Evolutionary conservation across 2,113 vertebrate species (phyloP).

Genomic region (Polypterus senegalus): DNA sequence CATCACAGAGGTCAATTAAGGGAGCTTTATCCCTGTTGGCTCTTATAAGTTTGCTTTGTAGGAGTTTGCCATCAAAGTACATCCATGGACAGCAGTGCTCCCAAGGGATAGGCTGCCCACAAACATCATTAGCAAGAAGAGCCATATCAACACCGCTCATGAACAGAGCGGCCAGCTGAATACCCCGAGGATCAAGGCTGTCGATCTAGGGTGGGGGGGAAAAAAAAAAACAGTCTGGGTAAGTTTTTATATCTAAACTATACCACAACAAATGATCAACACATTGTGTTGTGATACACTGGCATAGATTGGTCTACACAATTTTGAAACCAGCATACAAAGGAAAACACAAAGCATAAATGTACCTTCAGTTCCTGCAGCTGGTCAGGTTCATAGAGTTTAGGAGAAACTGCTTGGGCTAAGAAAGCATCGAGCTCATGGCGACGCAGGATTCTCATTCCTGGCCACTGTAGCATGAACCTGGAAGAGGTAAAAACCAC

Average conservation of each 20-base stretch:
- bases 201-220: constrained; percentile 81
- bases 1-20: constrained; percentile 97
- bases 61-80: constrained; percentile 92
- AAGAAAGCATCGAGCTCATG: constrained; percentile 93
- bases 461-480: constrained; percentile 96
- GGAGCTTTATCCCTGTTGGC: constrained; percentile 81
- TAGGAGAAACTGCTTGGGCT: constrained; percentile 87
- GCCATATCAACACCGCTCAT: constrained; percentile 95
- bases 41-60: constrained; percentile 84
- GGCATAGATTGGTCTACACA: no score
- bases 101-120: constrained; percentile 87
- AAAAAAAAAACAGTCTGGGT: constrained; percentile 16
- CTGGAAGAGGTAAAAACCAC: constrained; percentile 35
- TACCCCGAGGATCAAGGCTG: constrained; percentile 79
- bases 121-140: constrained; percentile 80
- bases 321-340: no score
- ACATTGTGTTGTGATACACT: no score
- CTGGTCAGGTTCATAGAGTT: constrained; percentile 93
- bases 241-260: not conserved
- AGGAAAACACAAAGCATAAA: constrained; percentile 17
- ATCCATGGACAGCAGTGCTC: constrained; percentile 96
- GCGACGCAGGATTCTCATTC: constrained; percentile 84
- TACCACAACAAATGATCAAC: no score
- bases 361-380: constrained; percentile 95
- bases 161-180: constrained; percentile 85